A percentile compares a stretch with the other conserved stretches of the same genome.
These are phyloP conservation scores for Leontocebus nigricollis DNA, from an alignment of 2,797 vertebrate species.

Conservation along the genomic window DNA sequence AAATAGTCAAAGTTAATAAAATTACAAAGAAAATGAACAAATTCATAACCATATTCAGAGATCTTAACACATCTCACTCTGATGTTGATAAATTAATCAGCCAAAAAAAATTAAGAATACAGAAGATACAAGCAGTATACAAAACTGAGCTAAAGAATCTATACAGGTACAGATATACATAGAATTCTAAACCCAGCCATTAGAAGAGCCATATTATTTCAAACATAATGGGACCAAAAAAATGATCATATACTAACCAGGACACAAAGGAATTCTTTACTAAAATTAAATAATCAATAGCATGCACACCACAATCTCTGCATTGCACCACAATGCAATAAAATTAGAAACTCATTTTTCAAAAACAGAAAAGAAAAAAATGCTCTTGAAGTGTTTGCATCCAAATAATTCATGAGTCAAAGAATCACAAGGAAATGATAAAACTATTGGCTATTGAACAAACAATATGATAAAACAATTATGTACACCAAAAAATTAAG, in stretches of 20 bases:
- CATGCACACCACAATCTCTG: slow-evolving; percentile 2
- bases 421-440: slow-evolving; percentile 57
- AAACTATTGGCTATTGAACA: slow-evolving; percentile 39
- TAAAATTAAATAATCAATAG: slow-evolving; percentile 57
- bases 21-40: background rate
- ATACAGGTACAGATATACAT: background rate
- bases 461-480: slow-evolving; percentile 47
- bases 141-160: background rate
- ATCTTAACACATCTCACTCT: background rate
- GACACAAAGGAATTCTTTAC: slow-evolving; percentile 29
- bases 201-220: background rate
- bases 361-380: slow-evolving; percentile 35
- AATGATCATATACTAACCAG: background rate
- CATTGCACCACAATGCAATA: background rate
- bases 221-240: background rate
- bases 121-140: background rate
- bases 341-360: slow-evolving; percentile 38
- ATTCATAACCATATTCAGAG: background rate
- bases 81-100: background rate
- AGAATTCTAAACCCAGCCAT: background rate
- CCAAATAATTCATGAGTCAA: slow-evolving; percentile 62
- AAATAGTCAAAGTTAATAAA: background rate
- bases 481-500: slow-evolving; percentile 42
- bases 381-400: slow-evolving; percentile 46
- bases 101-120: background rate